Percentiles rank a stretch among this genome's conserved stretches.
Conservation (phyloP, 2,797 vertebrate species). For the Sternotherus odoratus region DNA sequence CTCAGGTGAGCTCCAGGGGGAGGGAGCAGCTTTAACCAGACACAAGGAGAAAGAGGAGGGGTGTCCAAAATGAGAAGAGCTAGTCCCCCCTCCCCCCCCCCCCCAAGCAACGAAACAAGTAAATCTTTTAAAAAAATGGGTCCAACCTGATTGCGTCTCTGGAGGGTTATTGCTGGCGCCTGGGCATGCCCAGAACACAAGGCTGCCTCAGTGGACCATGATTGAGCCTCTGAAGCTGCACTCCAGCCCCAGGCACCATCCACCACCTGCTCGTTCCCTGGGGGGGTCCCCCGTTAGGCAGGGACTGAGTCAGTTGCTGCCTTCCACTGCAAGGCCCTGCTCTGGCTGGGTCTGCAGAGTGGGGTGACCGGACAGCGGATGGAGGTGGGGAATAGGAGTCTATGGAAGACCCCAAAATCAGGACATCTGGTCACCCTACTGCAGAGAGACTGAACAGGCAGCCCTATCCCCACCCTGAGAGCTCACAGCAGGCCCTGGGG, state of each 20-base stretch:
- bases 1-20: background rate
- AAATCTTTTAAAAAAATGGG: background rate
- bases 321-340: too few relatives aligned
- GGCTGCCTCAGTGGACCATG: background rate
- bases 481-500: background rate
- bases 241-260: background rate
- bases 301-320: background rate
- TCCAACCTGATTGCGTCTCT: background rate
- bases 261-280: background rate
- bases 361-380: too few relatives aligned
- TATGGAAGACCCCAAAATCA: too few relatives aligned
- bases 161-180: conserved; percentile 47
- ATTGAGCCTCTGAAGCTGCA: background rate
- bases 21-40: conserved; percentile 4
- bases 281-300: background rate
- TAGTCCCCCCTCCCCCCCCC: background rate
- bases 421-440: too few relatives aligned
- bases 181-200: background rate
- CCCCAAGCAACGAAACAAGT: background rate
- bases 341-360: too few relatives aligned
- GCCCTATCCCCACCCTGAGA: too few relatives aligned
- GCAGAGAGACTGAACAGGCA: too few relatives aligned
- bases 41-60: background rate
- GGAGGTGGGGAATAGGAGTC: too few relatives aligned
- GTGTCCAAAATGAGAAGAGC: background rate